Percentiles rank a stretch among this genome's conserved stretches.
Conservation (phyloP, 2,113 vertebrate genomes). For the Syngnathus scovelli region DNA sequence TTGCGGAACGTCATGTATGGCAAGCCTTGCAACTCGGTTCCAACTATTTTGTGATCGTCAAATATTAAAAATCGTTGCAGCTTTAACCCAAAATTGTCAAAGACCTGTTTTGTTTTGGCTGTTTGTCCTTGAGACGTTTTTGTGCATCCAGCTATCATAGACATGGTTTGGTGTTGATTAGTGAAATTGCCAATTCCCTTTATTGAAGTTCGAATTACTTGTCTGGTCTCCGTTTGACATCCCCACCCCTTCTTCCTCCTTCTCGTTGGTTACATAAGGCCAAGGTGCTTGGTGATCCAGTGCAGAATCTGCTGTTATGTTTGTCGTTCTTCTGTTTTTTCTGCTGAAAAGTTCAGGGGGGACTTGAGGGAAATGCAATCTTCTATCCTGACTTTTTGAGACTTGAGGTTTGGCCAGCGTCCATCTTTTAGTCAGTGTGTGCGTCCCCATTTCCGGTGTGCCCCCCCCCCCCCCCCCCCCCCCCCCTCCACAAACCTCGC, state of each 20-base stretch:
- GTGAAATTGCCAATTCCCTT: slow-evolving; percentile 44
- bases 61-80: background rate
- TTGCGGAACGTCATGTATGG: background rate
- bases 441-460: slow-evolving; percentile 56
- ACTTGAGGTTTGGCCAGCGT: slow-evolving; percentile 58
- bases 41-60: background rate
- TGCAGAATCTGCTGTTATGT: slow-evolving; percentile 51
- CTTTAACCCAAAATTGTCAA: background rate
- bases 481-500: slow-evolving; percentile 28
- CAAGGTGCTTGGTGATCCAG: slow-evolving; percentile 57
- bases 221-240: slow-evolving; percentile 23
- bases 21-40: background rate
- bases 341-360: slow-evolving; percentile 33
- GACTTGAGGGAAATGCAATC: slow-evolving; percentile 36
- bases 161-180: background rate
- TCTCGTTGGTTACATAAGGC: slow-evolving; percentile 42
- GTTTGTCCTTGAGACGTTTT: background rate
- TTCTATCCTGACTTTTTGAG: slow-evolving; percentile 48
- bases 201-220: slow-evolving; percentile 59
- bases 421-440: slow-evolving; percentile 64
- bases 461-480: slow-evolving; percentile 51
- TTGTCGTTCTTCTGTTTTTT: slow-evolving; percentile 28
- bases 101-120: background rate
- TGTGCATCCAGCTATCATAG: background rate
- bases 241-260: slow-evolving; percentile 23